Conservation (phyloP, 2,113 vertebrate genomes). For the Chunga burmeisteri region DNA sequence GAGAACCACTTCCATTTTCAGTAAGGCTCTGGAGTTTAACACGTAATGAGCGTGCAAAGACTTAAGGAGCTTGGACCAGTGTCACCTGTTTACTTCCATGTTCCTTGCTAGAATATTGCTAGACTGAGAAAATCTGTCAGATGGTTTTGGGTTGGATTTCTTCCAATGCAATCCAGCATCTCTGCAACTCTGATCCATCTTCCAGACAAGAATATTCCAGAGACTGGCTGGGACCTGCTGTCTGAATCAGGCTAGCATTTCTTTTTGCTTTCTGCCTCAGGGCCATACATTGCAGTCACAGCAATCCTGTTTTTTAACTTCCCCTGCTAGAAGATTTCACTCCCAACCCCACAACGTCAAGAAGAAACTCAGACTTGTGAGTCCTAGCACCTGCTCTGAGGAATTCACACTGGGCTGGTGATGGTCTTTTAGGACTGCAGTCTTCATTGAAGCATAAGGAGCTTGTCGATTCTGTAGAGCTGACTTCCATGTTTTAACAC, state of each 20-base stretch:
- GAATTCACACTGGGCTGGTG: background rate
- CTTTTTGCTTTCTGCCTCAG: background rate
- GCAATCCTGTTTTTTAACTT: background rate
- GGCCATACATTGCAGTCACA: background rate
- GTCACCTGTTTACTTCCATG: background rate
- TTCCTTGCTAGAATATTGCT: background rate
- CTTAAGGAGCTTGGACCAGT: background rate
- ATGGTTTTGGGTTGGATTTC: background rate
- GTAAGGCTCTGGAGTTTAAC: background rate
- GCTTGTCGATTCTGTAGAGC: background rate
- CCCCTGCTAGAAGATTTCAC: background rate
- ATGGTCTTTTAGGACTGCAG: background rate
- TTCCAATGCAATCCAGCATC: background rate
- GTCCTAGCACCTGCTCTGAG: background rate
- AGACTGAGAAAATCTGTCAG: background rate
- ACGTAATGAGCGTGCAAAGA: background rate
- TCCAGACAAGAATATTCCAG: background rate
- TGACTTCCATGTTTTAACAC: background rate
- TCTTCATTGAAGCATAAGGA: background rate
- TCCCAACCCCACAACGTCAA: background rate
- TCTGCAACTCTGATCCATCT: background rate
- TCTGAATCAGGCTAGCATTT: background rate
- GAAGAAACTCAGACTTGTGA: background rate
- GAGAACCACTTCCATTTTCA: background rate
- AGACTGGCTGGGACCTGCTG: background rate